These are phyloP conservation scores for Pyrgilauda ruficollis DNA, from an alignment of 2,113 vertebrate species.

Conservation along the genomic window DNA sequence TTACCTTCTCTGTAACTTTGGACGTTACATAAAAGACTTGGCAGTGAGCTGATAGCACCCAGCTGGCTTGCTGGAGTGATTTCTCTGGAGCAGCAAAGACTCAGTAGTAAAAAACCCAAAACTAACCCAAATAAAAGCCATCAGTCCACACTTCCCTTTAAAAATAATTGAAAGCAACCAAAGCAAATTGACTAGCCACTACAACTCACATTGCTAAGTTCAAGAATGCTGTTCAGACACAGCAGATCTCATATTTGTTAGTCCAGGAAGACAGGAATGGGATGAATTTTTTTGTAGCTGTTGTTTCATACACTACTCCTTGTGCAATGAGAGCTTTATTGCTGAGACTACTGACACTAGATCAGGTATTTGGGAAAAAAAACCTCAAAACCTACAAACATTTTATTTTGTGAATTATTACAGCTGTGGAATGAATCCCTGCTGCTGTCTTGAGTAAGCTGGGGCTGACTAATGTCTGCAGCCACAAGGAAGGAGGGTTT, in stretches of 20 bases:
- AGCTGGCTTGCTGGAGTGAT: background rate
- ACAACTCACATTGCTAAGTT: background rate
- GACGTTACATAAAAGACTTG: background rate
- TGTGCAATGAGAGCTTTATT: background rate
- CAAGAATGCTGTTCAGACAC: background rate
- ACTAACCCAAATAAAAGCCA: background rate
- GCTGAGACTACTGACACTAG: background rate
- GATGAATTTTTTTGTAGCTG: background rate
- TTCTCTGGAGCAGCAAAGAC: background rate
- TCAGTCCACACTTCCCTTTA: background rate
- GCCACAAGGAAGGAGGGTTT: background rate
- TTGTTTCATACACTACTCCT: background rate
- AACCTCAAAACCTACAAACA: background rate
- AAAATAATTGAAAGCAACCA: background rate
- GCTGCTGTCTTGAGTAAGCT: background rate
- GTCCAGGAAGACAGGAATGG: background rate
- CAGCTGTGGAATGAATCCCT: background rate
- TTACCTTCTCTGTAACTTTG: background rate
- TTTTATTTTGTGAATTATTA: slow-evolving; percentile 27
- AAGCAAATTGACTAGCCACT: background rate
- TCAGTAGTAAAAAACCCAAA: background rate
- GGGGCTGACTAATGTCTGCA: slow-evolving; percentile 18
- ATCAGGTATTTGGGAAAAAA: background rate
- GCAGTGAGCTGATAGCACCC: background rate
- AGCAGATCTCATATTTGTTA: background rate